These are phyloP conservation scores for Benitochromis conjunctus DNA, from an alignment of 2,113 vertebrate genomes.

Conservation along the genomic window DNA sequence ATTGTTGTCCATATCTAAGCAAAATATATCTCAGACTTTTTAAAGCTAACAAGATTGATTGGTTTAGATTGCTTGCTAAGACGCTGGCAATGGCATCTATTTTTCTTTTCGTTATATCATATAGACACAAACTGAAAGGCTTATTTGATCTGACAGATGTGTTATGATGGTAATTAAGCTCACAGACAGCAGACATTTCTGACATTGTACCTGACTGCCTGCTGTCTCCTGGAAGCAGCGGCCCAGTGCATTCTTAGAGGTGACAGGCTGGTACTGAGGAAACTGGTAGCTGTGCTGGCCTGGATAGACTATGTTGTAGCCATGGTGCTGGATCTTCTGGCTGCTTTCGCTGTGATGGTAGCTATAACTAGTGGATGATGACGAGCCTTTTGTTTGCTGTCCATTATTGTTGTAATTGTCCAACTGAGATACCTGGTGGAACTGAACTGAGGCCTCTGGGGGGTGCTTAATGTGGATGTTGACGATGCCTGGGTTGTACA, in stretches of 20 bases:
- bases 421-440: conserved; percentile 95
- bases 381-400: conserved; percentile 80
- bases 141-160: background rate
- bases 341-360: conserved; percentile 81
- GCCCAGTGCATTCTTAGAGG: conserved; percentile 87
- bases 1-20: background rate
- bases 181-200: background rate
- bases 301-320: conserved; percentile 79
- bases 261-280: conserved; percentile 84
- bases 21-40: background rate
- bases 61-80: background rate
- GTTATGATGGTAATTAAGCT: background rate
- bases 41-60: background rate
- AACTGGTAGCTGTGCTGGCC: conserved; percentile 82
- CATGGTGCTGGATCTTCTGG: conserved; percentile 82
- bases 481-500: conserved; percentile 84
- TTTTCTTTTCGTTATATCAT: background rate
- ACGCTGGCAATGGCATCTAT: background rate
- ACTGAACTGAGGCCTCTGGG: conserved; percentile 94
- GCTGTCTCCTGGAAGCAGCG: conserved; percentile 97
- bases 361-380: conserved; percentile 72
- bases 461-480: conserved; percentile 98
- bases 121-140: background rate
- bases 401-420: conserved; percentile 74
- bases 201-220: conserved; percentile 81